phyloP scores from a whole-genome alignment of 2,797 vertebrate genomes.

The Acanthurus tractus region DNA sequence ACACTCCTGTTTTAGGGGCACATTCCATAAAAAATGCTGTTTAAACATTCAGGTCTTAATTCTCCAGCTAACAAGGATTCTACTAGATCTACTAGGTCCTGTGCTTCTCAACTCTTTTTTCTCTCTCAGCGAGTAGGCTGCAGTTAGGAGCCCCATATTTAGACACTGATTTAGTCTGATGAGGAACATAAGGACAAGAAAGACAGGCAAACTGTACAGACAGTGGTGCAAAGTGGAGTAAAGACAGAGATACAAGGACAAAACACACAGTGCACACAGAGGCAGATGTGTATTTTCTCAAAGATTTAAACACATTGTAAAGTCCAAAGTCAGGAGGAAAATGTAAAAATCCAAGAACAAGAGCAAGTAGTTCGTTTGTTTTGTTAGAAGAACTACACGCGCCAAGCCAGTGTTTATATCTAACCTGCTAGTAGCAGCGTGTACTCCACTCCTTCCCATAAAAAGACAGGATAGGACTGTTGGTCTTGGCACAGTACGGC shows the following conservation, averaged over 20 bases:
- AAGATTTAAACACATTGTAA: neutral
- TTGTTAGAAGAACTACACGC: conserved; percentile 45
- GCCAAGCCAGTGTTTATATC: conserved; percentile 65
- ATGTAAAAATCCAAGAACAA: conserved; percentile 39
- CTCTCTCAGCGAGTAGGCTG: conserved; percentile 37
- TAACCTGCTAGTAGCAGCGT: conserved; percentile 61
- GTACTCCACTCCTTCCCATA: conserved; percentile 68
- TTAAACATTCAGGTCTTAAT: neutral
- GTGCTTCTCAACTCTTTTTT: conserved; percentile 19
- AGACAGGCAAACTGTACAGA: conserved; percentile 8
- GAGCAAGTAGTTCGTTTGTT: conserved; percentile 42
- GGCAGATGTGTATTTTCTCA: neutral
- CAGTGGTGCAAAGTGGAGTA: neutral
- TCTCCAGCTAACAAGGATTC: conserved; percentile 4
- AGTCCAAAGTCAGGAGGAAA: conserved; percentile 24
- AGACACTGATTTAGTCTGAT: conserved; percentile 32
- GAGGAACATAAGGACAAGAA: conserved; percentile 20
- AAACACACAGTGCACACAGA: neutral
- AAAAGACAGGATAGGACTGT: conserved; percentile 73
- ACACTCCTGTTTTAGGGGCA: neutral
- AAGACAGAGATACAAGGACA: neutral
- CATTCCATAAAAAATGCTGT: neutral
- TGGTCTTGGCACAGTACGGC: conserved; percentile 62
- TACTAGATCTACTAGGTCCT: conserved; percentile 21
- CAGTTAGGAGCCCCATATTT: conserved; percentile 48